Evolutionary conservation across 2,797 vertebrate species (phyloP).

Genomic region (Dallia pectoralis): DNA sequence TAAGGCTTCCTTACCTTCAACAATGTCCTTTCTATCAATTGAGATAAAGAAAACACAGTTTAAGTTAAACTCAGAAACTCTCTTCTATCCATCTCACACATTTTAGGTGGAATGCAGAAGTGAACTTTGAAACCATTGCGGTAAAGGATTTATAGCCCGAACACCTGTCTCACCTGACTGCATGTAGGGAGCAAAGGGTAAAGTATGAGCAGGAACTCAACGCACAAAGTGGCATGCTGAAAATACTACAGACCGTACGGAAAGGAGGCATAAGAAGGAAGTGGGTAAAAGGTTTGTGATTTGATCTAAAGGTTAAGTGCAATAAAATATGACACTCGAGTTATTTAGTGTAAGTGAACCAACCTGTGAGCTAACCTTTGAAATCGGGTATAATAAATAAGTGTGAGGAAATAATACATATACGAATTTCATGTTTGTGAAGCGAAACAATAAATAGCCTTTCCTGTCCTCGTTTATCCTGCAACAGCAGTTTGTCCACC

Average conservation of each 20-base stretch:
- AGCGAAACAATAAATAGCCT: not conserved
- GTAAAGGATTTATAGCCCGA: conserved; percentile 52
- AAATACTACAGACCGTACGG: not conserved
- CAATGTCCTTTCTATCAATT: not conserved
- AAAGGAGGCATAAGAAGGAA: not conserved
- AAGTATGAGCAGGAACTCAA: not conserved
- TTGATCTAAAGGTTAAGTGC: not conserved
- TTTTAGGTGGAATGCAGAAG: conserved; percentile 12
- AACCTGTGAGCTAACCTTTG: too few relatives aligned
- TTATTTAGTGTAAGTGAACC: too few relatives aligned
- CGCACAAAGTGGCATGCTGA: not conserved
- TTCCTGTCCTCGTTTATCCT: not conserved
- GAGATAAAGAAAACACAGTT: not conserved
- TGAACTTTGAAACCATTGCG: conserved; percentile 63
- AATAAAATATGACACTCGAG: too few relatives aligned
- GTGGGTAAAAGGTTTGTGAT: not conserved
- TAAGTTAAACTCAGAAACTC: not conserved
- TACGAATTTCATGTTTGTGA: not conserved
- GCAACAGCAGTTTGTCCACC: not conserved
- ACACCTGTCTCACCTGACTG: conserved; percentile 57
- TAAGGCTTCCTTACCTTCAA: not conserved
- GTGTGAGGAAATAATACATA: too few relatives aligned
- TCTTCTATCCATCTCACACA: not conserved
- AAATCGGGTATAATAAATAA: too few relatives aligned
- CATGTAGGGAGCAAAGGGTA: conserved; percentile 44